Base-by-base conservation (phyloP, 2,888 invertebrate genomes). In the Polylopha cassiicola region DNA sequence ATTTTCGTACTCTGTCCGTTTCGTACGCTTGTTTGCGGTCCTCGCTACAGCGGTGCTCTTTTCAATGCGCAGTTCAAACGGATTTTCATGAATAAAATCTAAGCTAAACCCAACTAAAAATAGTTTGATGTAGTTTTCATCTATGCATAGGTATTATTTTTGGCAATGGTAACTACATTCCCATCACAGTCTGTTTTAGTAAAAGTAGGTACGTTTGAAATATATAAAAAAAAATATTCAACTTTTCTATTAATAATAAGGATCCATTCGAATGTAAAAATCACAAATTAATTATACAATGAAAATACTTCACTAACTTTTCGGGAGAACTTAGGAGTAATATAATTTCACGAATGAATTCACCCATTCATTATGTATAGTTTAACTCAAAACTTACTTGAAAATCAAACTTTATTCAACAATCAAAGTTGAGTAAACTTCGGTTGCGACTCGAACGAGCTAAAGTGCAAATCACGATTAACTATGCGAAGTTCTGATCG, bases 401-500 rank as follows among this genome's bases (percentile, higher is more conserved):
- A 41, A 41, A 36, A 24, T 34, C 14, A 24, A 39, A 39, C 34
- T 36, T 34, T 36, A 41, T 36, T 36, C 20, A 36, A 41, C 21
- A 36, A 36, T 36, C 34, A 41, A 36, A 41, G 36, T 30, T 34
- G 13, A 11, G 3, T 24, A 34, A 41, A 41, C 24, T 41, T n/a
- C n/a, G n/a, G n/a, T n/a, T 30, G 16, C 34, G 34, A 16, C 16
- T 24, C 24, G 36, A 41, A 41, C 33, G 21, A 29, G 15, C 21
- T 11, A 28, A 34, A 36, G 36, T 39, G 41, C 30, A 37, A 48
- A 53, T 53, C 50, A 46, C 44, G 44, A 37, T 45, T 49, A 55
- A 56, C 51, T 51, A 61, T 51, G 50, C 47, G 54, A 62, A 61
- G 47, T 50, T 48, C 43, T 46, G 32, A 44, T 43, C 39, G 33